Evolutionary conservation across 2,888 invertebrate genomes (phyloP).

Genomic region (Protodeltote pygarga): DNA sequence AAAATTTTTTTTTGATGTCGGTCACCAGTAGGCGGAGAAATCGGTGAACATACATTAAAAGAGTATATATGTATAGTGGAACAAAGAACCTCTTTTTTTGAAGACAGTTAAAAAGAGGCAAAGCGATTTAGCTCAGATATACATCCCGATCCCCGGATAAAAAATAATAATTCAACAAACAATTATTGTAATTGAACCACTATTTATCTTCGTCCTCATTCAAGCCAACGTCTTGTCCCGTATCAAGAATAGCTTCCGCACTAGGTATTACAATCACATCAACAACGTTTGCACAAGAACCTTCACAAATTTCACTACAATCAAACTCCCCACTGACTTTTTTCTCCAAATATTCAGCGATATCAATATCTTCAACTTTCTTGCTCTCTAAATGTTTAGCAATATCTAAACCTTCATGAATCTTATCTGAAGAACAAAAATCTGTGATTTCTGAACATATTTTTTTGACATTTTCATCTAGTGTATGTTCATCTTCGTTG

Average conservation of each 20-base stretch:
- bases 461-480: conserved; percentile 69
- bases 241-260: conserved; percentile 77
- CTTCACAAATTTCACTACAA: conserved; percentile 57
- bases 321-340: conserved; percentile 57
- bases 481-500: conserved; percentile 65
- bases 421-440: conserved; percentile 61
- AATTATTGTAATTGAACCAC: conserved; percentile 1
- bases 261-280: conserved; percentile 80
- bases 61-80: too few relatives aligned
- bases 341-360: conserved; percentile 52
- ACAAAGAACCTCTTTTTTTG: too few relatives aligned
- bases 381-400: conserved; percentile 59
- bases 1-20: too few relatives aligned
- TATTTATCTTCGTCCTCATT: conserved; percentile 25
- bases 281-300: conserved; percentile 68
- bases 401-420: conserved; percentile 64
- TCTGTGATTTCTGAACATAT: conserved; percentile 76
- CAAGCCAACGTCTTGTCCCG: conserved; percentile 55
- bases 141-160: too few relatives aligned
- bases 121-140: too few relatives aligned
- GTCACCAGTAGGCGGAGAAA: too few relatives aligned
- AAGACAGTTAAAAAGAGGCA: too few relatives aligned
- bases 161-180: conserved; percentile 31
- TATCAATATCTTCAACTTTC: conserved; percentile 34
- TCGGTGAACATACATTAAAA: too few relatives aligned